These are phyloP conservation scores for Tiliacea citrago DNA, from an alignment of 2,888 invertebrate genomes.

Conservation along the genomic window DNA sequence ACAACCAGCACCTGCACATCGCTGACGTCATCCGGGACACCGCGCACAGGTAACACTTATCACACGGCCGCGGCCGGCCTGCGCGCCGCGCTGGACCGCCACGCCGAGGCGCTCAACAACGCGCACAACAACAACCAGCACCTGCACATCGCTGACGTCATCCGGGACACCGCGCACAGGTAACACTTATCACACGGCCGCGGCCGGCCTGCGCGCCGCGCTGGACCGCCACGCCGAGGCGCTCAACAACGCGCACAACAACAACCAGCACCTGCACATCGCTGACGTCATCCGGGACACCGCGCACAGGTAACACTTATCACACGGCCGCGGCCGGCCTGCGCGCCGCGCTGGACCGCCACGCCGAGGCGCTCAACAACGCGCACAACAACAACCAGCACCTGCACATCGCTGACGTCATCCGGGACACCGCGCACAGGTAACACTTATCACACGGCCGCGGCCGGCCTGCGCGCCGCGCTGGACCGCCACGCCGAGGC, in stretches of 20 bases:
- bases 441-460: too few species aligned
- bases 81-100: constrained; percentile 77
- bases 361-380: constrained; percentile 74
- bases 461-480: constrained; percentile 38
- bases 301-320: constrained; percentile 78
- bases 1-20: constrained; percentile 68
- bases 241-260: constrained; percentile 65
- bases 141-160: constrained; percentile 71
- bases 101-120: constrained; percentile 75
- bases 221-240: constrained; percentile 80
- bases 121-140: constrained; percentile 59
- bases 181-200: constrained; percentile 70
- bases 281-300: constrained; percentile 74
- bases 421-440: constrained; percentile 79
- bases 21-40: constrained; percentile 74
- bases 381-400: constrained; percentile 58
- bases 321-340: too few species aligned
- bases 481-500: constrained; percentile 76
- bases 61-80: too few species aligned
- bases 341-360: constrained; percentile 73
- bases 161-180: constrained; percentile 78
- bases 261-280: constrained; percentile 68
- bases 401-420: constrained; percentile 69
- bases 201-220: constrained; percentile 76
- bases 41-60: constrained; percentile 72